Base-by-base conservation (phyloP, 2,888 invertebrate genomes). In the Pyralis farinalis region DNA sequence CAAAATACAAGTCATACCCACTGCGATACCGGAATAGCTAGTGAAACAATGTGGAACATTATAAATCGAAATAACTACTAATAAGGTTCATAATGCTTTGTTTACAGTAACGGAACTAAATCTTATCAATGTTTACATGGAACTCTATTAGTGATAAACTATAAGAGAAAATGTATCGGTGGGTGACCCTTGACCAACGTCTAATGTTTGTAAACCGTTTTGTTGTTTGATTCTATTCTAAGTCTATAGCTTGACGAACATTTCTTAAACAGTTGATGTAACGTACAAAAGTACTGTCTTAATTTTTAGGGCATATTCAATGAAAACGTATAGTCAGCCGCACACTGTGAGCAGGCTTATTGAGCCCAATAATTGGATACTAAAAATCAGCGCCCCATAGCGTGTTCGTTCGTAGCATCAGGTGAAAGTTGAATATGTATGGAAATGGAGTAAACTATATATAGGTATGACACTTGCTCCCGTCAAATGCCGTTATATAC, bases 11-110 rank as follows among this genome's bases (percentile, higher is more conserved):
- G 43, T 29, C 49, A 64, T 63, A 47, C 76, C 74, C 78, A 81
- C 77, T 77, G 78, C 77, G 78, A 72, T 53, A 59, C 55, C 51
- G 44, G 20, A 33, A 39, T 12, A 16, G 16, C 16, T 27, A 27
- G 8, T 62, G 63, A 70, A 71, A 70, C 75, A 74, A 70, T 66
- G 74, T 70, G 76, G 69, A 78, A 67, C 55, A 42, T 28, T 22
- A 37, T 30, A 29, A 46, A 44, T 16, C 5, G 34, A 43, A 47
- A 47, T 43, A 46, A 34, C 46, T 46, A 12, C 37, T 10, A 37
- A 29, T 31, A 25, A 11, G n/a, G 37, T 12, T 10, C 9, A 30
- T 11, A 29, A 29, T 36, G 30, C 10, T 29, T 30, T 37, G 30
- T 37, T 30, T 37, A 37, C 37, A 31, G 22, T 31, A 37, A 21